Base-by-base conservation (phyloP, 2,113 vertebrate genomes). In the Ophiodon elongatus region DNA sequence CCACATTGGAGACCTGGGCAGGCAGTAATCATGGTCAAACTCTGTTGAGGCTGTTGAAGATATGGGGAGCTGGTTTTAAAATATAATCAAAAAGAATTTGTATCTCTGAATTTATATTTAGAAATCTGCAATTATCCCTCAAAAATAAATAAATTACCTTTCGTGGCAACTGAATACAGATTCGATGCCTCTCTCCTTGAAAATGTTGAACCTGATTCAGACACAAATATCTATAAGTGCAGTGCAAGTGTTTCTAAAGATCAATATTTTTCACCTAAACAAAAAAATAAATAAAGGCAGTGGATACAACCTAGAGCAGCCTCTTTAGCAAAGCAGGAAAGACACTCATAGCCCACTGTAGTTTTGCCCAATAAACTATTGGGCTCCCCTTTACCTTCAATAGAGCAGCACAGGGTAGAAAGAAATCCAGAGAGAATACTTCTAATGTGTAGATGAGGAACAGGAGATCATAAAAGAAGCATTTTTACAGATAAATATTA, bases 11-110 rank as follows among this genome's bases (percentile, higher is more conserved):
- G 93, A 94, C 91, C 94, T 92, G 89, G 92, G 91, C 92, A 94
- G 90, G 94, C 94, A 96, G 95, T 96, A 96, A 95, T 94, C 93
- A 93, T 96, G 96, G 94, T 96, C 95, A 95, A 94, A 93, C 86
- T 91, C 90, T 91, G 93, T 76, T 90, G 86, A 90, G 90, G 94
- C 96, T 96, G 95, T 95, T 91, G 94, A 89, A 95, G 90, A 96
- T 94, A 96, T 60, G 90, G 91, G 93, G 92, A 94, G 93, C 88
- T 83, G 85, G 91, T 94, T 95, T 95, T 92, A 94, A 92, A 90
- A 93, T 87, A 92, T 72, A 74, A 76, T 87, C 25, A 29, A 93
- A 89, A 63, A 56, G 88, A 80, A 86, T 79, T n/a, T 80, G 76
- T 76, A 90, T 68, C 82, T 86, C 70, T 85, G 41, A 88, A 88